Percentiles rank a stretch among this genome's conserved stretches.
Conservation (phyloP, 2,797 vertebrate species). For the Bufotes viridis region DNA sequence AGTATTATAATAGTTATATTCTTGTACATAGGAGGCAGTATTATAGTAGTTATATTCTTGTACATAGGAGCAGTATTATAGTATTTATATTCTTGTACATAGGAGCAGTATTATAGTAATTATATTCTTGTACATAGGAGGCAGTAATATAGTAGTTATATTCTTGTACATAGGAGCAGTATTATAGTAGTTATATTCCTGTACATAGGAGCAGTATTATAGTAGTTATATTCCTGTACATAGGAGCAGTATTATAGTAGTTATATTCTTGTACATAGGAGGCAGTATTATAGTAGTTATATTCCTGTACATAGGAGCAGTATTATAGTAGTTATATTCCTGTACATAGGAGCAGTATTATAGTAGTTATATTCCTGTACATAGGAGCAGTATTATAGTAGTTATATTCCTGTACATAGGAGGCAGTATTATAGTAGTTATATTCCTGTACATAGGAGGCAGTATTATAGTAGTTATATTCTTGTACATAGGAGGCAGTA, state of each 20-base stretch:
- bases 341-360: too few relatives aligned
- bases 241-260: too few relatives aligned
- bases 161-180: not conserved
- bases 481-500: constrained; percentile 3
- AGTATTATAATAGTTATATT: too few relatives aligned
- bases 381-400: constrained; percentile 1
- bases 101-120: not conserved
- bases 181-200: not conserved
- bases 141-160: not conserved
- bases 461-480: constrained; percentile 20
- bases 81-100: too few relatives aligned
- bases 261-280: not conserved
- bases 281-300: not conserved
- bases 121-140: not conserved
- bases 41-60: too few relatives aligned
- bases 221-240: not conserved
- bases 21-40: too few relatives aligned
- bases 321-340: too few relatives aligned
- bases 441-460: not conserved
- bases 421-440: constrained; percentile 10
- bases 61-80: too few relatives aligned
- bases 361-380: not conserved
- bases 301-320: too few relatives aligned
- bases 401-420: constrained; percentile 10
- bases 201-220: not conserved